Evolutionary conservation across 2,113 vertebrate species (phyloP).

Genomic region (Herpetotheres cachinnans): DNA sequence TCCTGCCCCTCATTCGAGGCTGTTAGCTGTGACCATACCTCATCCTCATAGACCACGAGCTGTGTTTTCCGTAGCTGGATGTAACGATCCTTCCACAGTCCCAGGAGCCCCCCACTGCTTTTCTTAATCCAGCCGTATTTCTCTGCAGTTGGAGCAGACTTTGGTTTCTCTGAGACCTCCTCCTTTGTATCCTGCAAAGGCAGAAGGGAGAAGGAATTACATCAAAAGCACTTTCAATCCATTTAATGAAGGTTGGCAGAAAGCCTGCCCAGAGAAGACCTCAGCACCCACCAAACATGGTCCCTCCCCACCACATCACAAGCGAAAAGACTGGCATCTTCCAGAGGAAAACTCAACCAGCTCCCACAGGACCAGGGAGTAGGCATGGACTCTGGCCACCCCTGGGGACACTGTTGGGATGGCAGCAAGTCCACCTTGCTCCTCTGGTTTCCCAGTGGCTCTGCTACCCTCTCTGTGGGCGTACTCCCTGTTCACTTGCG

Average conservation of each 20-base stretch:
- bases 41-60: conserved; percentile 85
- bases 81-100: conserved; percentile 91
- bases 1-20: neutral
- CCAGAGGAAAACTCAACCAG: neutral
- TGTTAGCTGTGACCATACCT: conserved; percentile 73
- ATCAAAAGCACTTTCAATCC: neutral
- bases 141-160: conserved; percentile 63
- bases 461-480: neutral
- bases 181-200: conserved; percentile 77
- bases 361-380: neutral
- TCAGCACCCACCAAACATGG: neutral
- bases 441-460: neutral
- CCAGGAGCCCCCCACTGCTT: conserved; percentile 81
- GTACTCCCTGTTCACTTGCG: neutral
- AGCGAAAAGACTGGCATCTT: neutral
- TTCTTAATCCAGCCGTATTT: conserved; percentile 96
- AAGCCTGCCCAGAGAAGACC: neutral
- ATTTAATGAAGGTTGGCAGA: neutral
- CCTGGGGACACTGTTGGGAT: neutral
- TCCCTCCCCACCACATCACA: neutral
- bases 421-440: neutral
- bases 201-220: neutral
- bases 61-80: conserved; percentile 85
- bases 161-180: conserved; percentile 70
- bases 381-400: neutral